Evolutionary conservation across 2,888 invertebrate genomes (phyloP), one percentile per base, ranked within the genome.

Genomic region (Andrena dorsata): DNA sequence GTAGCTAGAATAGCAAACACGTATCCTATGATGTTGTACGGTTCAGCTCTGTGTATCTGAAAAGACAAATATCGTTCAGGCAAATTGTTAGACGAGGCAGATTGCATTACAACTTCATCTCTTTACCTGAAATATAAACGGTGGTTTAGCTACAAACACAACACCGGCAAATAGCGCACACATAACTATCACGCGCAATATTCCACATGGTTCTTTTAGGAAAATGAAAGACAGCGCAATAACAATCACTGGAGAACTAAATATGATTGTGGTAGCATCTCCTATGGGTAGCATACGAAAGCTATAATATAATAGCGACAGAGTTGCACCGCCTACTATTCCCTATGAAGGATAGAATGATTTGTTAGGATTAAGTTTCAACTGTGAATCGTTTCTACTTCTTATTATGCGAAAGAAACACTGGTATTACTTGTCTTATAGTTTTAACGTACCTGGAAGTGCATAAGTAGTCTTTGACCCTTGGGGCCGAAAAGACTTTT

Each of bases 211-310:
- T 80, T 94, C 94, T 80, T 93, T 93, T 1, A 94, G 89, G 75
- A 94, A 92, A 23, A 94, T 71, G 82, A 94, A 94, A 7, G 94
- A 94, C 72, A 94, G 88, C 4, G 93, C 91, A 83, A 94, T 94
- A 2, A 94, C 94, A 49, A 94, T 94, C 1, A 94, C 94, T 2
- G 95, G 95, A 6, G 94, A 94, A 84, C 94, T 94, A 88, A 94
- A 94, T 84, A 95, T 94, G 51, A 95, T 94, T 2, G 95, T 94
- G 2, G 94, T 94, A n/a, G 94, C 94, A 90, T 95, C 94, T 8
- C 94, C 94, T 61, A 95, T 85, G n/a, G 94, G 94, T 75, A 95
- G 89, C 64, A 93, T 93, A 64, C 94, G 90, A 85, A 94, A 95
- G 66, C 94, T 94, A 81, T 94, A 94, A 88, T 94, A 94, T 51